Conservation (phyloP, 2,113 vertebrate genomes). For the Notarius quadriscutis region DNA sequence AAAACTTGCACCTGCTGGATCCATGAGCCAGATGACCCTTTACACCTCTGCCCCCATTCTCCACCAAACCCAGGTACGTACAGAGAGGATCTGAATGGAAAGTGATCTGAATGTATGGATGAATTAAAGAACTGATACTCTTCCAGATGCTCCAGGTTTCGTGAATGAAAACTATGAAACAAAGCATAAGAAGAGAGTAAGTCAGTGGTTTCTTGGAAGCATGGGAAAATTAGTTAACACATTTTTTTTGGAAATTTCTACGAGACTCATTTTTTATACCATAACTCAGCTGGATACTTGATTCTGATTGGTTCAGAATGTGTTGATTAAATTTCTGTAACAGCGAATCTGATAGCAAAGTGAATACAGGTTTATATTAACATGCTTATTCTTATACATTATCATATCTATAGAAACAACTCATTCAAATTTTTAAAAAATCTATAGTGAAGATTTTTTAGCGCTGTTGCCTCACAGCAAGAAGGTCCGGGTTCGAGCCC, state of each 20-base stretch:
- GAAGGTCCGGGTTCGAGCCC: too few species aligned
- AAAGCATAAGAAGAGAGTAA: background rate
- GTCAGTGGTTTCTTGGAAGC: background rate
- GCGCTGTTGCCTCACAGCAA: too few species aligned
- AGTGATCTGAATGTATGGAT: background rate
- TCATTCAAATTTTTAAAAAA: background rate
- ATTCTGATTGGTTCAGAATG: background rate
- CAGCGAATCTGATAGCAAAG: background rate
- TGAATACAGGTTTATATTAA: background rate
- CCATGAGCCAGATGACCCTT: constrained; percentile 77
- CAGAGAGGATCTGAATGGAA: background rate
- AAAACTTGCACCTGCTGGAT: constrained; percentile 69
- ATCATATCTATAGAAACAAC: background rate
- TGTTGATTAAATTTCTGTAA: background rate
- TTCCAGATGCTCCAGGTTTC: background rate
- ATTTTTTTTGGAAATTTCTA: background rate
- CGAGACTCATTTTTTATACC: background rate
- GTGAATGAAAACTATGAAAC: background rate
- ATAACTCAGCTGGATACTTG: background rate
- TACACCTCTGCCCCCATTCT: constrained; percentile 68
- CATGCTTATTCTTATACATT: background rate
- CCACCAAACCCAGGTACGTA: constrained; percentile 74
- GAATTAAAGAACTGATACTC: background rate
- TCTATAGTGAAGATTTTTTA: background rate
- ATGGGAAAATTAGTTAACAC: background rate